Percentiles rank a stretch among this genome's conserved stretches.
Conservation (phyloP, 2,113 vertebrate species). For the Esox niger region DNA sequence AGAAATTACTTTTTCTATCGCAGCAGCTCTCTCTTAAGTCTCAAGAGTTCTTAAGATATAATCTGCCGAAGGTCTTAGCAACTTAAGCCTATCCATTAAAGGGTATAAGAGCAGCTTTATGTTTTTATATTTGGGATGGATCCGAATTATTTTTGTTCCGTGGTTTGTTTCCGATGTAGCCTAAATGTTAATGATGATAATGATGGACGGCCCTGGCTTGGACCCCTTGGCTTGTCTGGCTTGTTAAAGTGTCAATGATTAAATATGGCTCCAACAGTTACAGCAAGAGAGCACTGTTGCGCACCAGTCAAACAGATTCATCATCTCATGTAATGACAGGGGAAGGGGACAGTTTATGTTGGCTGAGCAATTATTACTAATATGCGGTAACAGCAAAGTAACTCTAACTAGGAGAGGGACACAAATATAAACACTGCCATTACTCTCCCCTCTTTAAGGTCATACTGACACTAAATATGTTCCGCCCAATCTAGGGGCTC, state of each 20-base stretch:
- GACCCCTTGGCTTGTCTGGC: not conserved
- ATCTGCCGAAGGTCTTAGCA: not conserved
- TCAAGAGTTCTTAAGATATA: not conserved
- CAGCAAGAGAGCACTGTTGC: constrained; percentile 40
- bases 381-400: constrained; percentile 25
- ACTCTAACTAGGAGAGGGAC: constrained; percentile 46
- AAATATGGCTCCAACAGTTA: constrained; percentile 35
- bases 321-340: constrained; percentile 45
- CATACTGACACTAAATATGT: no score
- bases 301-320: constrained; percentile 49
- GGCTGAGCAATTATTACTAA: constrained; percentile 57
- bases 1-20: not conserved
- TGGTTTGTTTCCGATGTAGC: no score
- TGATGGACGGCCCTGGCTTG: no score
- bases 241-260: constrained; percentile 22
- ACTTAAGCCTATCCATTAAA: no score
- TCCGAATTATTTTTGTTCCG: no score
- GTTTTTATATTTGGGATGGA: no score
- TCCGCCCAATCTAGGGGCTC: no score
- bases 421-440: constrained; percentile 57
- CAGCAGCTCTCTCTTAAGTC: not conserved
- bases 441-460: constrained; percentile 27
- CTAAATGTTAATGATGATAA: no score
- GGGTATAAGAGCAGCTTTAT: no score
- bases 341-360: constrained; percentile 45